Evolutionary conservation across 2,113 vertebrate species (phyloP).

Genomic region (Anolis sagrei): DNA sequence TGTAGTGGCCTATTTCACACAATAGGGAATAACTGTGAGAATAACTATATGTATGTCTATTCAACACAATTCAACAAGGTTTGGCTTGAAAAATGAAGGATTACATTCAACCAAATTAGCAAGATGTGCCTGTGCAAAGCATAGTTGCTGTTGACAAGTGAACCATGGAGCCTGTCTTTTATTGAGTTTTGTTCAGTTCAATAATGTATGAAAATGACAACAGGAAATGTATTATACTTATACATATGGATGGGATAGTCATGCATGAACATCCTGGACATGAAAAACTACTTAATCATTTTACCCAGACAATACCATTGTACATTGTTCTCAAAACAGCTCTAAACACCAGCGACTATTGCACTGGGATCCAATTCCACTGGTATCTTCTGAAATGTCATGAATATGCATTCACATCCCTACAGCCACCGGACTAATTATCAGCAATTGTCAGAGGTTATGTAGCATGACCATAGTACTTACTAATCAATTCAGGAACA

Average conservation of each 20-base stretch:
- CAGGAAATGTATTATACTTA: conserved; percentile 57
- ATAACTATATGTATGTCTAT: background rate
- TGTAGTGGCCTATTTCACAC: too few relatives aligned
- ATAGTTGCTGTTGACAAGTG: conserved; percentile 55
- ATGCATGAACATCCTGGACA: conserved; percentile 51
- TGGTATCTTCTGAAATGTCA: conserved; percentile 34
- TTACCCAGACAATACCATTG: conserved; percentile 47
- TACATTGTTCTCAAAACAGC: conserved; percentile 51
- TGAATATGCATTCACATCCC: conserved; percentile 48
- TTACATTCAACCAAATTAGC: conserved; percentile 36
- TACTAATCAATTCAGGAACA: conserved; percentile 27
- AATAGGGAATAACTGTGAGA: too few relatives aligned
- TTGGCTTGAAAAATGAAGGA: conserved; percentile 35
- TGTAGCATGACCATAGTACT: background rate
- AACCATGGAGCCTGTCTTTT: conserved; percentile 50
- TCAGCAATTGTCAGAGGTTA: conserved; percentile 28
- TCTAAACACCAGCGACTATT: conserved; percentile 56
- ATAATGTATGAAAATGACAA: conserved; percentile 63
- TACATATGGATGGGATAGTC: conserved; percentile 58
- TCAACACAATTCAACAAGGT: background rate
- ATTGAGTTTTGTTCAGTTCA: conserved; percentile 63
- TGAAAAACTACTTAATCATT: conserved; percentile 58
- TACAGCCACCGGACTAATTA: conserved; percentile 32
- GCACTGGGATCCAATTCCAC: conserved; percentile 21
- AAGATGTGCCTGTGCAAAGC: conserved; percentile 45